These are phyloP conservation scores for Ernsta delagoae DNA, from an alignment of 2,888 invertebrate genomes.

Conservation along the genomic window DNA sequence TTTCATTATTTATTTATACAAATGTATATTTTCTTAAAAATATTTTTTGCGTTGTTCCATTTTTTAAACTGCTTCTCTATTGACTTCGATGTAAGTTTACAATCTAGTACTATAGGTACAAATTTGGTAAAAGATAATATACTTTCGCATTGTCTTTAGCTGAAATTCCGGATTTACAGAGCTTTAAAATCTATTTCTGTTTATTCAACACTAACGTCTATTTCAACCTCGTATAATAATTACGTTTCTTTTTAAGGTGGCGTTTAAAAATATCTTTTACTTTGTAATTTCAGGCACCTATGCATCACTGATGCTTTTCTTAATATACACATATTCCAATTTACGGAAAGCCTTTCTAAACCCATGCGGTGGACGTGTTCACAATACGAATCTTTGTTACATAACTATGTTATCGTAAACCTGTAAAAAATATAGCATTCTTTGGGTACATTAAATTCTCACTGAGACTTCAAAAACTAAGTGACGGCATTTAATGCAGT, in stretches of 20 bases:
- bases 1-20: constrained; percentile 27
- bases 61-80: constrained; percentile 32
- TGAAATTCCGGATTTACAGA: constrained; percentile 22
- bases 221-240: constrained; percentile 53
- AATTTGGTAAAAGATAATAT: constrained; percentile 19
- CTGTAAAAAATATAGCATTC: constrained; percentile 80
- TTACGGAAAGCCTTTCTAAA: constrained; percentile 59
- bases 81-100: constrained; percentile 39
- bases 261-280: constrained; percentile 70
- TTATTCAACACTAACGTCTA: constrained; percentile 41
- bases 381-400: constrained; percentile 61
- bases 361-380: constrained; percentile 74
- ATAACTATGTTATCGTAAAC: constrained; percentile 71
- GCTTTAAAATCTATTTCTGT: constrained; percentile 31
- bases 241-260: constrained; percentile 56
- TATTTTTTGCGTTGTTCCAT: constrained; percentile 37
- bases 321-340: constrained; percentile 56
- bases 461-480: constrained; percentile 63
- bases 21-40: constrained; percentile 36
- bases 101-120: constrained; percentile 23
- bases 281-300: constrained; percentile 72
- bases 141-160: constrained; percentile 16
- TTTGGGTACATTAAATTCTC: constrained; percentile 66
- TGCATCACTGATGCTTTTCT: constrained; percentile 61
- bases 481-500: constrained; percentile 72